phyloP scores from a whole-genome alignment of 2,888 invertebrate genomes.

The Cantharis lateralis region DNA sequence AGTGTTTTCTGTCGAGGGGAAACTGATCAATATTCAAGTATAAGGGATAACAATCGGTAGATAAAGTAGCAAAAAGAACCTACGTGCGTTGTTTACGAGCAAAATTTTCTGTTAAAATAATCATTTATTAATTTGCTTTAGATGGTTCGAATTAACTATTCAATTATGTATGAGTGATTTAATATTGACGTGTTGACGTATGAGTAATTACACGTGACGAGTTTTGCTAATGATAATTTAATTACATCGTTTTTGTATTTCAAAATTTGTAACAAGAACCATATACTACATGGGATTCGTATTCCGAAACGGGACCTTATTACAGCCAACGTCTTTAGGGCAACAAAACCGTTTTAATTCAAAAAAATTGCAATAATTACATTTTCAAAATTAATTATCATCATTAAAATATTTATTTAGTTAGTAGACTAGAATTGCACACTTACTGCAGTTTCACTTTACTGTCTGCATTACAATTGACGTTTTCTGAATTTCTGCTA shows the following conservation, averaged over 20 bases:
- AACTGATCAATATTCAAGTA: constrained; percentile 32
- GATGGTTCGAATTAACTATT: background rate
- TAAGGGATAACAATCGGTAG: constrained; percentile 24
- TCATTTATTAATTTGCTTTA: background rate
- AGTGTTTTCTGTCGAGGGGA: constrained; percentile 32
- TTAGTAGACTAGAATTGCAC: too few species aligned
- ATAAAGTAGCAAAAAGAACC: background rate
- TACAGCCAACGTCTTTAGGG: background rate
- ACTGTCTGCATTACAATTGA: too few species aligned
- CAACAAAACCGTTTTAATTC: background rate
- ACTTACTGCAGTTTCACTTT: too few species aligned
- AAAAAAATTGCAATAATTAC: background rate
- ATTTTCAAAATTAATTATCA: too few species aligned
- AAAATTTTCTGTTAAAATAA: background rate
- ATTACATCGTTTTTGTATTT: background rate
- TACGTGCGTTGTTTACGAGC: background rate
- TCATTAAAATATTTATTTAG: too few species aligned
- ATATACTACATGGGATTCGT: background rate
- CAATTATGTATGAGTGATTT: background rate
- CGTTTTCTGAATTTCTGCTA: too few species aligned
- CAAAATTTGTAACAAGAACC: background rate
- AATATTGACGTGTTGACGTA: background rate
- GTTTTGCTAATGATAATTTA: background rate
- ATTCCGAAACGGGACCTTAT: background rate
- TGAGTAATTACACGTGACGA: background rate